Percentiles rank a stretch among this genome's conserved stretches.
phyloP scores from a whole-genome alignment of 2,888 invertebrate species.

The Erynnis tages region DNA sequence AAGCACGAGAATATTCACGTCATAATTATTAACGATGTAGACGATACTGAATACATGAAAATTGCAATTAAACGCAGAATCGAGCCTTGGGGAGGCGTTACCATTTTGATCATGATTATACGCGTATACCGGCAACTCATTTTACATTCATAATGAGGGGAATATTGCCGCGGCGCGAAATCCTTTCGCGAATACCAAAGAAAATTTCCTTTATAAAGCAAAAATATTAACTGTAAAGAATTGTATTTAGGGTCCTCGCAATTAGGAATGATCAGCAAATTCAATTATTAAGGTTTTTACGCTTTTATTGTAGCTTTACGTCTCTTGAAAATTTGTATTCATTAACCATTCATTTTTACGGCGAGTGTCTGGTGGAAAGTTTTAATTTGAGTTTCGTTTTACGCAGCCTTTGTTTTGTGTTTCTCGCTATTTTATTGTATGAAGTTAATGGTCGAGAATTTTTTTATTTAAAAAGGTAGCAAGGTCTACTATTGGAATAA shows the following conservation, averaged over 20 bases:
- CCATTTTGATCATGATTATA: conserved; percentile 5
- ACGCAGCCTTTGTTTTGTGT: neutral
- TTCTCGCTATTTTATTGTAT: neutral
- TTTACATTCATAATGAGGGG: conserved; percentile 10
- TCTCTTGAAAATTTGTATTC: neutral
- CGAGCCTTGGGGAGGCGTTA: conserved; percentile 1
- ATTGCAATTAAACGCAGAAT: conserved; percentile 7
- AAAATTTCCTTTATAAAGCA: conserved; percentile 1
- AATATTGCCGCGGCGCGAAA: conserved; percentile 6
- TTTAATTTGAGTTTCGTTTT: conserved; percentile 1
- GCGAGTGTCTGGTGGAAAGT: neutral
- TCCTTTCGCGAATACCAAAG: conserved; percentile 7
- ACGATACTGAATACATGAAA: conserved; percentile 6
- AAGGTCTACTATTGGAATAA: no score
- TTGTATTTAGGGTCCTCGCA: no score
- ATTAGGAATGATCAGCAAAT: no score
- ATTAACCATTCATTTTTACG: neutral
- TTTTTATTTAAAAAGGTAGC: no score
- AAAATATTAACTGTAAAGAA: no score
- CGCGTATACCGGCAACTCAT: neutral
- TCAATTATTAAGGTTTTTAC: no score
- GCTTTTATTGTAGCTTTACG: no score
- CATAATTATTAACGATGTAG: neutral
- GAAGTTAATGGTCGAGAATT: neutral
- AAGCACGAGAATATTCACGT: no score